Evolutionary conservation across 2,113 vertebrate genomes (phyloP).

Genomic region (Hippocampus abdominalis): DNA sequence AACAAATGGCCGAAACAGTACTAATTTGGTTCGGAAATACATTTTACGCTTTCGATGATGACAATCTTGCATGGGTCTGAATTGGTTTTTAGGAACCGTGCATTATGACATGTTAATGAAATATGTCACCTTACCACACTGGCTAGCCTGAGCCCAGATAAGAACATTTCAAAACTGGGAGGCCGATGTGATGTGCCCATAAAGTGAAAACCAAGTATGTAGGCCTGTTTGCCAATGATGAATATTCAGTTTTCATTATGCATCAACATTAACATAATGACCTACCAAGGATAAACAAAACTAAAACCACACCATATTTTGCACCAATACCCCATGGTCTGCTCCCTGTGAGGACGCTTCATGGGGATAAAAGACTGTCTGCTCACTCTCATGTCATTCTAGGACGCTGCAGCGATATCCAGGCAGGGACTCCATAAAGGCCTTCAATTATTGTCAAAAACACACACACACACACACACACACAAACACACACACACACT

Average conservation of each 20-base stretch:
- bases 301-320: not conserved
- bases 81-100: not conserved
- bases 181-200: too few species aligned
- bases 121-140: not conserved
- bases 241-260: too few species aligned
- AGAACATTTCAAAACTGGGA: too few species aligned
- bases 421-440: constrained; percentile 56
- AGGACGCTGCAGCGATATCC: constrained; percentile 44
- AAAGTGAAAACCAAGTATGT: not conserved
- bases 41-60: not conserved
- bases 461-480: constrained; percentile 1
- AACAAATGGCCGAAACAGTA: not conserved
- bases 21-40: not conserved
- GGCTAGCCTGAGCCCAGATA: too few species aligned
- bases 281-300: not conserved
- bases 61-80: not conserved
- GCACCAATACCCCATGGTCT: not conserved
- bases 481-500: not conserved
- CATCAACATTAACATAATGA: not conserved
- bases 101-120: not conserved
- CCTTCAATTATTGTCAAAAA: constrained; percentile 32
- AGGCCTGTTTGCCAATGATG: too few species aligned
- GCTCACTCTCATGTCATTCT: constrained; percentile 50
- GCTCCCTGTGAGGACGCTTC: constrained; percentile 17
- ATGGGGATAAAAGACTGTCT: constrained; percentile 42